Percentiles rank a stretch among this genome's conserved stretches.
These are phyloP conservation scores for Paracanthobrama guichenoti DNA, from an alignment of 2,113 vertebrate species.

Conservation along the genomic window DNA sequence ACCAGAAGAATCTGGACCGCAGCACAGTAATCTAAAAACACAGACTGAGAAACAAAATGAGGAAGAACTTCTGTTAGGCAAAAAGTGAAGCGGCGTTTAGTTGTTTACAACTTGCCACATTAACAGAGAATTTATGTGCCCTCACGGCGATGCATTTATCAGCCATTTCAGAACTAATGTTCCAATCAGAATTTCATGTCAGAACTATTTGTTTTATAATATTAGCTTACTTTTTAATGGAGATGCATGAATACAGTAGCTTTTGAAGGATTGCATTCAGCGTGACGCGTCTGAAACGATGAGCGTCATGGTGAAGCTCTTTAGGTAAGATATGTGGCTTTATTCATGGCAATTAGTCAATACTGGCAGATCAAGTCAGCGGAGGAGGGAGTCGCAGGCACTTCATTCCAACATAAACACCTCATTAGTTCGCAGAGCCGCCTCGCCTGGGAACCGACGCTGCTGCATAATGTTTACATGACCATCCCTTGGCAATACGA, in stretches of 20 bases:
- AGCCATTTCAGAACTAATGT: not conserved
- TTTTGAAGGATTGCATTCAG: not conserved
- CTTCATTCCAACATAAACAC: slow-evolving; percentile 65
- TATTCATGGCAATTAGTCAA: slow-evolving; percentile 19
- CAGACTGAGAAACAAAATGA: not conserved
- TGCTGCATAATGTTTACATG: slow-evolving; percentile 56
- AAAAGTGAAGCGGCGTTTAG: not conserved
- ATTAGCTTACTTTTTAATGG: not conserved
- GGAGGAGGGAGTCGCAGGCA: slow-evolving; percentile 57
- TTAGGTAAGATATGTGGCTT: not conserved
- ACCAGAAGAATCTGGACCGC: not conserved
- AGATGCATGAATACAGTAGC: not conserved
- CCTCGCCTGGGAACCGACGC: slow-evolving; percentile 53
- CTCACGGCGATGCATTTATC: not conserved
- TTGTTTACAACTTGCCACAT: slow-evolving; percentile 6
- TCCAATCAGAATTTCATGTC: not conserved
- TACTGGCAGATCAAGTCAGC: slow-evolving; percentile 56
- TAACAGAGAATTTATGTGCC: not conserved
- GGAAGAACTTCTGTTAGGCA: not conserved
- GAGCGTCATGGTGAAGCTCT: not conserved
- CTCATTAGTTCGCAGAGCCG: slow-evolving; percentile 62
- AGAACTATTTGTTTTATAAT: not conserved
- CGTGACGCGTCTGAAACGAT: not conserved
- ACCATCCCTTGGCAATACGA: not conserved
- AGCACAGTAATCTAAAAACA: not conserved